Evolutionary conservation across 2,888 invertebrate genomes (phyloP).

Genomic region (Agrochola lychnidis): DNA sequence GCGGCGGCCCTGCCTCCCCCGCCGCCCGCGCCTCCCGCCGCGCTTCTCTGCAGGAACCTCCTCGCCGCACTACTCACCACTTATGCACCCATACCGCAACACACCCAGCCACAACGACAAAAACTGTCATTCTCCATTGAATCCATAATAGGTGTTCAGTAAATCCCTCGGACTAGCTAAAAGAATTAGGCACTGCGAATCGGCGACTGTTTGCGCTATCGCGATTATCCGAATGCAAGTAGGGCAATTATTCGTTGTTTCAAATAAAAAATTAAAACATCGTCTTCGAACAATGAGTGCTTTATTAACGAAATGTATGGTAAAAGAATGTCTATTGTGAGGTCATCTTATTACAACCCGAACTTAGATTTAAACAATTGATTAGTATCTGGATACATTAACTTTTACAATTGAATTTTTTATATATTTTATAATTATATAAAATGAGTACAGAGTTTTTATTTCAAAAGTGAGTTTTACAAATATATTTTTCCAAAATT

Average conservation of each 20-base stretch:
- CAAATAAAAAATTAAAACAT: slow-evolving; percentile 43
- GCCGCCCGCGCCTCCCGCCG: slow-evolving; percentile 73
- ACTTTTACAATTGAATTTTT: slow-evolving; percentile 63
- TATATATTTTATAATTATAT: slow-evolving; percentile 57
- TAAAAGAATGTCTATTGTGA: slow-evolving; percentile 86
- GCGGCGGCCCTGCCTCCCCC: slow-evolving; percentile 58
- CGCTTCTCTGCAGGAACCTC: slow-evolving; percentile 88
- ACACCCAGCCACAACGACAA: slow-evolving; percentile 74
- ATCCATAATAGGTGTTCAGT: slow-evolving; percentile 92
- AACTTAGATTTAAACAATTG: slow-evolving; percentile 73
- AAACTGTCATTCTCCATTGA: slow-evolving; percentile 92
- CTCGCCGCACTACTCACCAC: slow-evolving; percentile 84
- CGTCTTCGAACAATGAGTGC: slow-evolving; percentile 88
- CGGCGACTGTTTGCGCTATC: background rate
- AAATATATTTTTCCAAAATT: slow-evolving; percentile 75
- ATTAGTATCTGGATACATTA: slow-evolving; percentile 64
- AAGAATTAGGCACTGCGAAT: background rate
- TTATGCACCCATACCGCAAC: slow-evolving; percentile 78
- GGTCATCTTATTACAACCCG: slow-evolving; percentile 85
- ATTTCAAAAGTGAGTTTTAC: slow-evolving; percentile 66
- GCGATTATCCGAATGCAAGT: background rate
- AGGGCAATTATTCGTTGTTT: background rate
- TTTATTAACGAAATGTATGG: slow-evolving; percentile 90
- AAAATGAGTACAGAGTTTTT: slow-evolving; percentile 80
- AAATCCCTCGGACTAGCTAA: slow-evolving; percentile 39